These are phyloP conservation scores for Porites divaricata DNA, from an alignment of 92 coral and sea anemone species.

Conservation along the genomic window DNA sequence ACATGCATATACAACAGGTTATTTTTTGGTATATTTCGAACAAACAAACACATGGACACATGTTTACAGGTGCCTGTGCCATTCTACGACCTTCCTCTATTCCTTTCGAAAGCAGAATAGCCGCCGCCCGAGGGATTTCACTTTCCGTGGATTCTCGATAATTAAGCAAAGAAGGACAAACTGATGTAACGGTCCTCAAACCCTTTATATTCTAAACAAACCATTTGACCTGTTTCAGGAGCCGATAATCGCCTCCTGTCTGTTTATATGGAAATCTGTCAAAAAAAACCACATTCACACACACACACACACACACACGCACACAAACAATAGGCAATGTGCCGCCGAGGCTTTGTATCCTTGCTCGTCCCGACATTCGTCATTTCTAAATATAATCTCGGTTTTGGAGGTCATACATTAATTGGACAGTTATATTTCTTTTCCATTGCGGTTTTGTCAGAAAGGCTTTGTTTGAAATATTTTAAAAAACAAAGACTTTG, in stretches of 20 bases:
- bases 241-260: too few relatives aligned
- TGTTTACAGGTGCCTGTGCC: background rate
- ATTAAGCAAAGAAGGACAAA: background rate
- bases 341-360: background rate
- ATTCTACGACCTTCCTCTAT: background rate
- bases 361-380: background rate
- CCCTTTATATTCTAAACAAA: constrained; percentile 23
- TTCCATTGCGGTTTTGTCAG: background rate
- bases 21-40: background rate
- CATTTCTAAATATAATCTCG: background rate
- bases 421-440: background rate
- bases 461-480: background rate
- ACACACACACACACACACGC: too few relatives aligned
- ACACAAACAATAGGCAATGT: background rate
- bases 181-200: background rate
- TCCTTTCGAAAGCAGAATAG: background rate
- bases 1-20: too few relatives aligned
- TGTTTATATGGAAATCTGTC: background rate
- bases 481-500: too few relatives aligned
- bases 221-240: background rate
- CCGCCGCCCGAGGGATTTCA: background rate
- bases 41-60: too few relatives aligned
- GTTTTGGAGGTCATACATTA: background rate
- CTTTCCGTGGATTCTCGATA: constrained; percentile 1
- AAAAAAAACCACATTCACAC: too few relatives aligned